These are phyloP conservation scores for Ctenomys sociabilis DNA, from an alignment of 2,113 vertebrate genomes.

Conservation along the genomic window DNA sequence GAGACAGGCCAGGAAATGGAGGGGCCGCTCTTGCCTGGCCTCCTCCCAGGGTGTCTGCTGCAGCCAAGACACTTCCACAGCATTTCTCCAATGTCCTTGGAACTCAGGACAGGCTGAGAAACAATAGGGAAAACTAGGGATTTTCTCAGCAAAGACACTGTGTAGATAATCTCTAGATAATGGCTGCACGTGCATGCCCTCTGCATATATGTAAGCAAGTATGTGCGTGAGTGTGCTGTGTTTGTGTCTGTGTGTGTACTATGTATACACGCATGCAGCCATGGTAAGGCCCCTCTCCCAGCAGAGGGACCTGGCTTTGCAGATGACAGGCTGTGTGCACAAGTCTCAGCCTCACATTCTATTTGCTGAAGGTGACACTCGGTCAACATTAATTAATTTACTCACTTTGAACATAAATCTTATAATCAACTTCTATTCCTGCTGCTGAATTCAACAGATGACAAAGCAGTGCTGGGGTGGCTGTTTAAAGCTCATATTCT, in stretches of 20 bases:
- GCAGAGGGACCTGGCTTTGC: background rate
- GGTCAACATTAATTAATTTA: fast-evolving
- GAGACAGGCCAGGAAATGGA: background rate
- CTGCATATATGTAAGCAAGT: no score
- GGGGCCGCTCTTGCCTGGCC: background rate
- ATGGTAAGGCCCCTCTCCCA: background rate
- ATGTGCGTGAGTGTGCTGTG: background rate
- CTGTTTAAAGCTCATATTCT: fast-evolving
- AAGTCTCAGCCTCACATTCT: background rate
- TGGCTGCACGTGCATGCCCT: fast-evolving
- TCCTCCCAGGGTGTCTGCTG: background rate
- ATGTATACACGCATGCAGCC: background rate
- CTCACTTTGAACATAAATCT: background rate
- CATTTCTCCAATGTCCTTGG: fast-evolving
- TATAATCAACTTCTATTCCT: fast-evolving
- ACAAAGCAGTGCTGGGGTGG: fast-evolving
- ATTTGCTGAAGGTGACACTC: background rate
- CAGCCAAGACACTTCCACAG: fast-evolving
- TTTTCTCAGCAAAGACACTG: fast-evolving
- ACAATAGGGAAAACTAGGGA: background rate
- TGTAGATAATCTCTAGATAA: fast-evolving
- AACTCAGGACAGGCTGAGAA: fast-evolving
- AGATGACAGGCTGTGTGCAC: background rate
- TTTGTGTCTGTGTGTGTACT: no score
- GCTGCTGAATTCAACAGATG: background rate